Evolutionary conservation across 2,888 invertebrate species (phyloP).

Genomic region (Agrypnus murinus): DNA sequence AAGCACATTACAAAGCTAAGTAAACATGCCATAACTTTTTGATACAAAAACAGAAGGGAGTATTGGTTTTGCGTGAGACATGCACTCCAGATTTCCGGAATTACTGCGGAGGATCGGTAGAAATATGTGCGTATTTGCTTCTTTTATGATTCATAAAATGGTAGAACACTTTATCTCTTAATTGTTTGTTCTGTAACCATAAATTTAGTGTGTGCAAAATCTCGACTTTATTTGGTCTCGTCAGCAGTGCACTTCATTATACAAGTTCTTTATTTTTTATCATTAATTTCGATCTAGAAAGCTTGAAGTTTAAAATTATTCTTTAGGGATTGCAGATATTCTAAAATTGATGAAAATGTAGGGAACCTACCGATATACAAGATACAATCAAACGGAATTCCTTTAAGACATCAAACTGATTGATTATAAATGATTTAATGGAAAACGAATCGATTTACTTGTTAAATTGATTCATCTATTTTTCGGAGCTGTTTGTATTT

Average conservation of each 20-base stretch:
- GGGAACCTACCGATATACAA: not conserved
- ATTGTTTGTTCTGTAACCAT: too few relatives aligned
- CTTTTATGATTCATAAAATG: constrained; percentile 30
- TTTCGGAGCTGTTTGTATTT: not conserved
- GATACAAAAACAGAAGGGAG: constrained; percentile 25
- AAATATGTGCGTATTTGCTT: constrained; percentile 10
- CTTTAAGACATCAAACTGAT: constrained; percentile 12
- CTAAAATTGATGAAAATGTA: not conserved
- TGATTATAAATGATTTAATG: constrained; percentile 4
- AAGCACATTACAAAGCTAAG: constrained; percentile 26
- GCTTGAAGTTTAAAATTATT: not conserved
- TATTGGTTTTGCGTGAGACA: constrained; percentile 22
- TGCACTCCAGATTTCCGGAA: constrained; percentile 1
- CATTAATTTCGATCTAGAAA: not conserved
- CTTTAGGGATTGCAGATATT: not conserved
- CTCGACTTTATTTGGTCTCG: too few relatives aligned
- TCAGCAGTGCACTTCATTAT: constrained; percentile 6
- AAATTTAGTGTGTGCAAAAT: too few relatives aligned
- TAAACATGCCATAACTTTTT: constrained; percentile 31
- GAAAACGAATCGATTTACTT: not conserved
- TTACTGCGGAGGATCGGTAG: not conserved
- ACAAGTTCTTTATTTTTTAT: not conserved
- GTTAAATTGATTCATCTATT: not conserved
- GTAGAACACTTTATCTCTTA: constrained; percentile 18
- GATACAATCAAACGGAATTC: constrained; percentile 7